A percentile compares a stretch with the other conserved stretches of the same genome.
Evolutionary conservation across 2,888 invertebrate genomes (phyloP).

Genomic region (Cyaniris semiargus): DNA sequence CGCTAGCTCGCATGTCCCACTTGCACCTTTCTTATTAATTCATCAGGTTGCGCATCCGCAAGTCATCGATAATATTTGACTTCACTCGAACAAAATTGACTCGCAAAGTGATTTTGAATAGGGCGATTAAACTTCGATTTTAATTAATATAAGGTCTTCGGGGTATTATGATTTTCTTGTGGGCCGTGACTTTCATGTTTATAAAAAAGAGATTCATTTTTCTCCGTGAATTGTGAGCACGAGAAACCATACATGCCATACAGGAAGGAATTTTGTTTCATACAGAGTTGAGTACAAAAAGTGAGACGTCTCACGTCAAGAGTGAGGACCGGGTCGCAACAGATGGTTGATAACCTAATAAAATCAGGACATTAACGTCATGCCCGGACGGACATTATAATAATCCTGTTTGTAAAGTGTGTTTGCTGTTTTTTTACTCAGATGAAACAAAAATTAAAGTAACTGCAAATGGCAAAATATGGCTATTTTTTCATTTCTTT

Average conservation of each 20-base stretch:
- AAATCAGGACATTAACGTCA: conserved; percentile 30
- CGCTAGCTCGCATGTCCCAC: conserved; percentile 47
- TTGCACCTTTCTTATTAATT: conserved; percentile 42
- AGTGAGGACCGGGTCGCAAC: conserved; percentile 11
- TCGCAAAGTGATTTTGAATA: conserved; percentile 40
- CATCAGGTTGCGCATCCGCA: conserved; percentile 46
- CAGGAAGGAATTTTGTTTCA: conserved; percentile 20
- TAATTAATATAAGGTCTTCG: conserved; percentile 31
- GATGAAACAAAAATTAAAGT: not conserved
- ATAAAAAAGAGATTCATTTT: not conserved
- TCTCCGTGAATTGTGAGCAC: conserved; percentile 8
- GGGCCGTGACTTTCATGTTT: conserved; percentile 25
- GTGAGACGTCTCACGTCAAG: not conserved
- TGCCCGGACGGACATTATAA: conserved; percentile 4
- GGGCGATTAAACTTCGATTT: conserved; percentile 32
- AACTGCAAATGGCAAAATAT: not conserved
- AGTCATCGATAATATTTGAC: conserved; percentile 41
- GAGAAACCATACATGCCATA: conserved; percentile 18
- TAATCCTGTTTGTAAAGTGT: not conserved
- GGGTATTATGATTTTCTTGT: conserved; percentile 26
- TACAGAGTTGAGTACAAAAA: not conserved
- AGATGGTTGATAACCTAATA: conserved; percentile 33
- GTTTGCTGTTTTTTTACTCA: not conserved
- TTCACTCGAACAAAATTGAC: conserved; percentile 38
- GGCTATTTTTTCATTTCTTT: not conserved